Conservation (phyloP, 2,888 invertebrate genomes). For the Pheosia tremula region DNA sequence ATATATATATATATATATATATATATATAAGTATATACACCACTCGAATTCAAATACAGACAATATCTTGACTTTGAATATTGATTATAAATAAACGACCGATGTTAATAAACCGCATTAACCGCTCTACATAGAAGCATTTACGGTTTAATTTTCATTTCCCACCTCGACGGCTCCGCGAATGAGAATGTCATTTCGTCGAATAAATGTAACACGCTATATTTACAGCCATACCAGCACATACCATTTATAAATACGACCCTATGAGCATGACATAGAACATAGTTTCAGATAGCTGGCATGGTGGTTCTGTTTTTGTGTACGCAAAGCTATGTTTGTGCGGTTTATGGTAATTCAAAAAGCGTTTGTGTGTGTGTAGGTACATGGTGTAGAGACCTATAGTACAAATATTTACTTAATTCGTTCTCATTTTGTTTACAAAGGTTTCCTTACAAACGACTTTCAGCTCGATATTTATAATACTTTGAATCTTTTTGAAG, state of each 20-base stretch:
- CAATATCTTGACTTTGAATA: neutral
- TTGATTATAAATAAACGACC: neutral
- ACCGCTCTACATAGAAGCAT: slow-evolving; percentile 27
- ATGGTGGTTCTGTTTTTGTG: slow-evolving; percentile 4
- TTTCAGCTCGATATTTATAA: too few relatives aligned
- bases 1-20: too few relatives aligned
- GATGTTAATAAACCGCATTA: slow-evolving; percentile 3
- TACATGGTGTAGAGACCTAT: slow-evolving; percentile 14
- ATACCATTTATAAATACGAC: slow-evolving; percentile 5
- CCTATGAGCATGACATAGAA: slow-evolving; percentile 11
- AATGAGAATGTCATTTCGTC: slow-evolving; percentile 43
- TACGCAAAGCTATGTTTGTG: slow-evolving; percentile 16
- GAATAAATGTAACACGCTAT: slow-evolving; percentile 26
- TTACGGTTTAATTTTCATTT: slow-evolving; percentile 47
- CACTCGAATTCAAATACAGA: neutral
- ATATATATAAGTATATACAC: too few relatives aligned
- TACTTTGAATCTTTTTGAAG: too few relatives aligned
- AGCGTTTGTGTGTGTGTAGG: slow-evolving; percentile 9
- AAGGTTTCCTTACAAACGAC: neutral
- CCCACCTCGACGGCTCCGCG: slow-evolving; percentile 29
- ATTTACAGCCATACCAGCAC: neutral
- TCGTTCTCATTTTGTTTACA: neutral
- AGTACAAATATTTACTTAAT: slow-evolving; percentile 5
- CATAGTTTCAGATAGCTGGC: slow-evolving; percentile 7
- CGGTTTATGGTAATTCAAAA: slow-evolving; percentile 21